phyloP scores from a whole-genome alignment of 1,140 invertebrate genomes.

The Formica exsecta region DNA sequence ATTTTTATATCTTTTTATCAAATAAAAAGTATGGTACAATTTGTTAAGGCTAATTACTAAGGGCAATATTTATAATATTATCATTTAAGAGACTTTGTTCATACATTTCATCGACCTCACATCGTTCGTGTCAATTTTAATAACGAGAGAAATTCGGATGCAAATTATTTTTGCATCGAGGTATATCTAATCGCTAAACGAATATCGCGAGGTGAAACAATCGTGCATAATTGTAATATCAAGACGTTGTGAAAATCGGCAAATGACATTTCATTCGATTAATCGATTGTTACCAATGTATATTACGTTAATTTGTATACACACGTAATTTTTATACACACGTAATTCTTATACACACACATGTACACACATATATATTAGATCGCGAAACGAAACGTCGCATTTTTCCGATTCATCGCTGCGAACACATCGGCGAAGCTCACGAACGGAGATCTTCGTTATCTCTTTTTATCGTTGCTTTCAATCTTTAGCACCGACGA shows the following conservation, averaged over 20 bases:
- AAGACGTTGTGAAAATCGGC: not conserved
- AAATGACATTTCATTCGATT: not conserved
- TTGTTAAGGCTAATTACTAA: not conserved
- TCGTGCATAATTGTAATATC: slow-evolving; percentile 10
- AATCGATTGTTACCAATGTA: not conserved
- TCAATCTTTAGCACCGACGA: slow-evolving; percentile 4
- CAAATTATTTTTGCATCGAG: not conserved
- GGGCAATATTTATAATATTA: not conserved
- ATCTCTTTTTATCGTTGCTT: slow-evolving; percentile 22
- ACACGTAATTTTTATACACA: not conserved
- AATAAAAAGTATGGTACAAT: not conserved
- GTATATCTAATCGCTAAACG: not conserved
- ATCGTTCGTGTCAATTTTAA: not conserved
- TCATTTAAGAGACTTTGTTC: not conserved
- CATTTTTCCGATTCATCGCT: not conserved
- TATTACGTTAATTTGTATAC: not conserved
- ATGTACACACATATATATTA: not conserved
- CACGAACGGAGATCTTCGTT: not conserved
- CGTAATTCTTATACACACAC: not conserved
- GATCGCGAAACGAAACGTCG: not conserved
- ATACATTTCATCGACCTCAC: not conserved
- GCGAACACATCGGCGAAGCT: not conserved
- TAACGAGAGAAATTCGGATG: slow-evolving; percentile 6
- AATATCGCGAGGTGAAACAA: slow-evolving; percentile 5
- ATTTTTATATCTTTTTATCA: not conserved